Base-by-base conservation (phyloP, 2,888 invertebrate genomes). In the Cantharis rustica region DNA sequence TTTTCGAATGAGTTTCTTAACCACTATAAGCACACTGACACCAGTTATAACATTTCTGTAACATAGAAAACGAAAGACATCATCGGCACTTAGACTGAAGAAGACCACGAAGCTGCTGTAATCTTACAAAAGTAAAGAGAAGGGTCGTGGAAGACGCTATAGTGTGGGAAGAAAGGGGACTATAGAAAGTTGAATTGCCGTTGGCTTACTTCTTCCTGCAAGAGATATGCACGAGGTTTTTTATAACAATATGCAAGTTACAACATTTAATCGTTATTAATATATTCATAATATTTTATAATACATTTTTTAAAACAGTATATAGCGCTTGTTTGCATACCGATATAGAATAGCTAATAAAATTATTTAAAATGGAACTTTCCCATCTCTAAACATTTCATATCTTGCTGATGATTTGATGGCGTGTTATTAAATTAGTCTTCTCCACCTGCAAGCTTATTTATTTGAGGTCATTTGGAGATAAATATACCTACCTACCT, bases 161-260 rank as follows among this genome's bases (percentile, higher is more conserved):
- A 81, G 80, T 81, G 82, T 81, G 82, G 85, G 84, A 85, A 84
- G 85, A 86, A 86, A 85, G 85, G 86, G 83, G 85, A 82, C 81
- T 80, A 71, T 82, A 85, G 86, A 86, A 86, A 86, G 86, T 86
- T 86, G 84, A 75, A 80, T 81, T 71, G 84, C 83, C 81, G 80
- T 78, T 79, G 83, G 81, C 82, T 73, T 79, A 81, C 75, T 76
- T 71, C 75, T 75, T 71, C 69, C 31, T 66, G 64, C 64, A 66
- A 66, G 64, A 66, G 23, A 66, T 66, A 66, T 11, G 11, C 64
- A 66, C 64, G 64, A 66, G 16, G 16, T n/a, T 66, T n/a, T 66
- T 20, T 20, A 66, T 20, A 20, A 66, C 16, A 20, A 66, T 66
- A 66, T 47, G 47, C 47, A 47, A 47, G 47, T 47, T 47, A 5